Evolutionary conservation across 2,113 vertebrate species (phyloP), one percentile per base, ranked within the genome.

Genomic region (Cynopterus brachyotis): DNA sequence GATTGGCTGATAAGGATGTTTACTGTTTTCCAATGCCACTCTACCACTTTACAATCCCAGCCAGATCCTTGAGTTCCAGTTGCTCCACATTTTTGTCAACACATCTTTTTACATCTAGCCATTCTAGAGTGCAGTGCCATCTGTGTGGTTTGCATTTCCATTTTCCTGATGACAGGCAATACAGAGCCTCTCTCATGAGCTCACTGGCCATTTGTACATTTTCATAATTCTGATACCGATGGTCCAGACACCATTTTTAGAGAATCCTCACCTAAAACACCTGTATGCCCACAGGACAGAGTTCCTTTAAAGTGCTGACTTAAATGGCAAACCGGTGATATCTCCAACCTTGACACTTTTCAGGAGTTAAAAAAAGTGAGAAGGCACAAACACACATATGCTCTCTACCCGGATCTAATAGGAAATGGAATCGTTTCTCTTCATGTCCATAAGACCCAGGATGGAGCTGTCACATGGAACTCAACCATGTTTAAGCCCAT

Each of bases 41-140:
- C 26, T 37, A 15, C 53, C 30, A 6, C 20, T 22, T 93, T 9
- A 40, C 17, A 60, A 9, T 6, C 30, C 72, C 16, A 32, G 1
- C 64, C 9, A 32, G 42, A 30, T 0, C 12, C 32, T 0, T 7
- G 57, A 15, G n/a, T 24, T 89, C 45, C 3, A 6, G n/a, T 0
- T 6, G 22, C 20, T 60, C 6, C 0, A 2, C 2, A 7, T 59
- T 90, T 64, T 26, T 19, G 13, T 7, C 45, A 50, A 8, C 28
- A 24, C 26, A 24, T 26, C 24, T 55, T 55, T 13, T 37, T 26
- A 32, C 24, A 9, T 30, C 6, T 2, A 17, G 50, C 24, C 59
- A 70, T 57, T 47, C 35, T 6, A 11, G 32, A 35, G 8, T 35
- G 40, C 47, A 50, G 60, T 55, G 50, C 9, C 4, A 11, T 9